Percentiles rank a stretch among this genome's conserved stretches.
Conservation (phyloP, 2,113 vertebrate species). For the Zeus faber region DNA sequence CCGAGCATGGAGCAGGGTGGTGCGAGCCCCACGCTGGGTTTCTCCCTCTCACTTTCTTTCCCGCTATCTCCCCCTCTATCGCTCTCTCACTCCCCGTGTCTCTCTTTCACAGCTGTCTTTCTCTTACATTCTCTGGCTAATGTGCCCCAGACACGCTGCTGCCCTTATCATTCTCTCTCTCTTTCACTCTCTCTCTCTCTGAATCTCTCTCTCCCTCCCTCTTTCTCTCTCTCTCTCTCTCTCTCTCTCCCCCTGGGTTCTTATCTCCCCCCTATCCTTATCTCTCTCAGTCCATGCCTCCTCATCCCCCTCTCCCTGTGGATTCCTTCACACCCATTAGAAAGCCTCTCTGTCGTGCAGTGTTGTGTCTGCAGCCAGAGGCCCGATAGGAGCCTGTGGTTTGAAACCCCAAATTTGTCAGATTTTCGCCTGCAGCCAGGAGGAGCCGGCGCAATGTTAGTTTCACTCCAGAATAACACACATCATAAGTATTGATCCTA, state of each 20-base stretch:
- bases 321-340: constrained; percentile 36
- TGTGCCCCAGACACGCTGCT: neutral
- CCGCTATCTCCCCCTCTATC: neutral
- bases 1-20: too few relatives aligned
- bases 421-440: constrained; percentile 46
- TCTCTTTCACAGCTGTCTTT: neutral
- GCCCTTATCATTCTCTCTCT: constrained; percentile 1
- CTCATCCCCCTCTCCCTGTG: constrained; percentile 8
- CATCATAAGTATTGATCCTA: constrained; percentile 53
- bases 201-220: neutral
- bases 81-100: neutral
- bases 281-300: constrained; percentile 25
- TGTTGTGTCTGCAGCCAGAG: constrained; percentile 35
- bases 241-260: neutral
- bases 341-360: constrained; percentile 26
- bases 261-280: constrained; percentile 21
- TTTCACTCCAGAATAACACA: constrained; percentile 32
- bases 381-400: constrained; percentile 39
- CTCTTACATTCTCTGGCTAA: neutral
- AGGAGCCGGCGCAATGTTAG: constrained; percentile 31
- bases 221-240: neutral
- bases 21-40: neutral
- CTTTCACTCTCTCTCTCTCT: neutral
- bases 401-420: constrained; percentile 53
- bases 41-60: neutral